Conservation (phyloP, 2,888 invertebrate genomes). For the Empis stercorea region DNA sequence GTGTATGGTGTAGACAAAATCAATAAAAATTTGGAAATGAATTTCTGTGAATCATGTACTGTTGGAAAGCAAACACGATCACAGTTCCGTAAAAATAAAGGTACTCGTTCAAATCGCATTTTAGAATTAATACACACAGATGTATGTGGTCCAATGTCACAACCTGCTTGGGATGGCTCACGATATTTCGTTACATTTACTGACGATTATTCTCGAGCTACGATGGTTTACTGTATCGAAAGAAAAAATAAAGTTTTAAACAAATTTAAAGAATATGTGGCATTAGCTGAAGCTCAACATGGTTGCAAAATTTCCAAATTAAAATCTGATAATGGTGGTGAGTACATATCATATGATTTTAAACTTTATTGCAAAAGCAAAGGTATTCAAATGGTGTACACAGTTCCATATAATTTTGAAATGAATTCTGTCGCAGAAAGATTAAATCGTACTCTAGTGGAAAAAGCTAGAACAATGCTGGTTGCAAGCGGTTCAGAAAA, state of each 20-base stretch:
- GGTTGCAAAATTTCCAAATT: constrained; percentile 7
- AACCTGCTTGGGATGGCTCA: constrained; percentile 10
- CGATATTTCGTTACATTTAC: constrained; percentile 14
- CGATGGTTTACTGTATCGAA: not conserved
- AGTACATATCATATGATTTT: constrained; percentile 9
- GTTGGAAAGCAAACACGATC: too few relatives aligned
- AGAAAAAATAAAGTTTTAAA: not conserved
- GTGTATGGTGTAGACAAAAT: constrained; percentile 2
- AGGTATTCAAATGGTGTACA: constrained; percentile 11
- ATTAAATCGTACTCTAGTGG: constrained; percentile 14
- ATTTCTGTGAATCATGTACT: constrained; percentile 10
- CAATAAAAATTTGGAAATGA: constrained; percentile 1
- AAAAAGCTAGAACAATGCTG: constrained; percentile 21
- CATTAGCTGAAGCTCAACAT: too few relatives aligned
- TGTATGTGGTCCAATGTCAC: constrained; percentile 12
- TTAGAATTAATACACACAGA: constrained; percentile 10
- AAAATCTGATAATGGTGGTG: constrained; percentile 10
- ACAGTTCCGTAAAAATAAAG: not conserved
- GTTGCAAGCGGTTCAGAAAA: not conserved
- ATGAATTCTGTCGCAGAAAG: constrained; percentile 14
- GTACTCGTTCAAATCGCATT: not conserved
- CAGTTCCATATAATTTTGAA: constrained; percentile 10
- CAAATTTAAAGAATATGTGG: not conserved
- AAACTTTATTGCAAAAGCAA: constrained; percentile 8
- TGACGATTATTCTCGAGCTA: constrained; percentile 10